phyloP scores from a whole-genome alignment of 2,113 vertebrate species.

The Dromiciops gliroides region DNA sequence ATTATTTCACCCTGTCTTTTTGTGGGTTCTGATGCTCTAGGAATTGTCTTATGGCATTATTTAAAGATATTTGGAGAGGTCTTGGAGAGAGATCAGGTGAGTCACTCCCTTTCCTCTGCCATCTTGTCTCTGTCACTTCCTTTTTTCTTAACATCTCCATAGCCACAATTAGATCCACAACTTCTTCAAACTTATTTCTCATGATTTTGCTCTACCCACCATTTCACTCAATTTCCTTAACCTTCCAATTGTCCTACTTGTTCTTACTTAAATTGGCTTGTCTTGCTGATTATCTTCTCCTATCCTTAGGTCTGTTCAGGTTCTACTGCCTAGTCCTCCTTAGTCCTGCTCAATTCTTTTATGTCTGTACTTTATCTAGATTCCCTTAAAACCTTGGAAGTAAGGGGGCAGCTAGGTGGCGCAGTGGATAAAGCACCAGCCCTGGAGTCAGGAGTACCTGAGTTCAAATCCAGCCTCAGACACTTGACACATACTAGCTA shows the following conservation, averaged over 20 bases:
- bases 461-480: too few species aligned
- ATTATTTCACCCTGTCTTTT: too few species aligned
- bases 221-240: neutral
- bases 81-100: too few species aligned
- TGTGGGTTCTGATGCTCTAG: too few species aligned
- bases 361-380: neutral
- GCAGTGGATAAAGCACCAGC: too few species aligned
- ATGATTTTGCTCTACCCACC: neutral
- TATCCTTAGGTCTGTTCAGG: neutral
- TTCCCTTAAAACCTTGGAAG: neutral
- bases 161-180: neutral
- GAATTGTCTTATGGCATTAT: too few species aligned
- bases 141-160: neutral
- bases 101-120: too few species aligned
- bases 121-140: too few species aligned
- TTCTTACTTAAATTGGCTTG: neutral
- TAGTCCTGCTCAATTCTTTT: neutral
- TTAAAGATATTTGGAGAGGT: too few species aligned
- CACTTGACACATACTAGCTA: too few species aligned
- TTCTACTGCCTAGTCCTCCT: neutral
- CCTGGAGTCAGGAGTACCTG: too few species aligned
- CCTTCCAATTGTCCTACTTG: neutral
- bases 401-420: too few species aligned
- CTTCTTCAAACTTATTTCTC: neutral
- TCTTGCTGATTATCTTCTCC: neutral